Base-by-base conservation (phyloP, 2,888 invertebrate species). In the Ischnura elegans region DNA sequence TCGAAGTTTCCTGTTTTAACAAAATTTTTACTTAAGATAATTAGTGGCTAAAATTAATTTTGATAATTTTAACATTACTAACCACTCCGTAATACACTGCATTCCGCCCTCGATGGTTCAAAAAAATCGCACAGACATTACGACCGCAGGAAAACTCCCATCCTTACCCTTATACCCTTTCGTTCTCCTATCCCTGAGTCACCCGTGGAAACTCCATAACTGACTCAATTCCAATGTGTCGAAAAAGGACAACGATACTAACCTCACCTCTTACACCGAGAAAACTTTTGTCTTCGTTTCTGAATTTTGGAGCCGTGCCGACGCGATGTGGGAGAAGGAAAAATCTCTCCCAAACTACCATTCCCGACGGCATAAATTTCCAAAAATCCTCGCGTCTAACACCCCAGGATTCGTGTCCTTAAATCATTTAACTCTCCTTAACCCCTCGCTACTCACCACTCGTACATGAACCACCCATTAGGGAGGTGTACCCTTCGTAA, bases 221-320 rank as follows among this genome's bases (percentile, higher is more conserved):
- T 55, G 13, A 87, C 55, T 36, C 61, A 42, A 87, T 55, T 55
- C 61, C 42, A 8, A 2, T 16, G 87, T 86, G 42, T 43, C 87
- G 36, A 36, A 87, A 87, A 87, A 87, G 51, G 36, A 46, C 87
- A 51, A 25, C 86, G 46, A 86, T 86, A 86, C 86, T 86, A 51
- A 21, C 29, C 51, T 46, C 43, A 21, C 86, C 5, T 42, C n/a
- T 42, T 42, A 8, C 55, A 21, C 5, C 87, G 4, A 21, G 2
- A 61, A 25, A 61, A 36, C 76, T 10, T 36, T 87, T 25, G 16
- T 3, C 55, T 42, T 36, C 36, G 25, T 61, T 3, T 55, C 86
- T n/a, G 55, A 87, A 55, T 55, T 87, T 55, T 55, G 87, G 87
- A 55, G 29, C 46, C 45, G 43, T 86, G 86, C 86, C 86, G 43